phyloP scores from a whole-genome alignment of 2,888 invertebrate genomes.

The Diadromus collaris region DNA sequence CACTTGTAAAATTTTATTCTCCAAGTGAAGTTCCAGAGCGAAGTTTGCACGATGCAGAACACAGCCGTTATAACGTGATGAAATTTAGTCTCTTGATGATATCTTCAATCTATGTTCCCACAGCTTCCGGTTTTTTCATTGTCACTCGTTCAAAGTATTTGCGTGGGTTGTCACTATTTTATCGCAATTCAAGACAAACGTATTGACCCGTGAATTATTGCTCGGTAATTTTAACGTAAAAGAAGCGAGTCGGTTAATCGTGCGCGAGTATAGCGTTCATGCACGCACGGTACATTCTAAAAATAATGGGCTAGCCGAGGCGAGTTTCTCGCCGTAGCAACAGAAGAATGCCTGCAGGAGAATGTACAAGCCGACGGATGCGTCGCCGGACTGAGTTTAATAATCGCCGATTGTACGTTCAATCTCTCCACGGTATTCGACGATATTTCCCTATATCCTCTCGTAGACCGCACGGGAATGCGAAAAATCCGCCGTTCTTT shows the following conservation, averaged over 20 bases:
- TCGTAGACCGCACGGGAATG: background rate
- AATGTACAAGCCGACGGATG: slow-evolving; percentile 49
- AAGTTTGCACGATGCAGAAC: no score
- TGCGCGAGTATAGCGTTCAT: slow-evolving; percentile 17
- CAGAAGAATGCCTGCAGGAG: slow-evolving; percentile 54
- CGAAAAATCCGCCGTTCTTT: background rate
- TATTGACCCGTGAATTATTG: background rate
- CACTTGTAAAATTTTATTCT: no score
- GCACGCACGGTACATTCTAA: slow-evolving; percentile 59
- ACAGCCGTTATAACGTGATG: no score
- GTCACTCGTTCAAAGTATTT: background rate
- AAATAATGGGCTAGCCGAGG: slow-evolving; percentile 62
- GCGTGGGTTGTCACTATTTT: background rate
- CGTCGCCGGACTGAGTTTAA: slow-evolving; percentile 32
- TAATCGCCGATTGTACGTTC: slow-evolving; percentile 30
- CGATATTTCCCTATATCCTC: background rate
- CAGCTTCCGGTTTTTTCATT: slow-evolving; percentile 34
- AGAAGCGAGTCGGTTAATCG: slow-evolving; percentile 1
- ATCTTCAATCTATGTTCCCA: slow-evolving; percentile 5
- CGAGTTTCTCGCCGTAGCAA: slow-evolving; percentile 63
- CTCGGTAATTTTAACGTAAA: slow-evolving; percentile 1
- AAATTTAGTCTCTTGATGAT: no score
- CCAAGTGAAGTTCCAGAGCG: no score
- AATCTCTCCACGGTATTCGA: slow-evolving; percentile 1
- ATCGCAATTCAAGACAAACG: background rate